phyloP scores from a whole-genome alignment of 2,113 vertebrate genomes.

The Phoxinus phoxinus region DNA sequence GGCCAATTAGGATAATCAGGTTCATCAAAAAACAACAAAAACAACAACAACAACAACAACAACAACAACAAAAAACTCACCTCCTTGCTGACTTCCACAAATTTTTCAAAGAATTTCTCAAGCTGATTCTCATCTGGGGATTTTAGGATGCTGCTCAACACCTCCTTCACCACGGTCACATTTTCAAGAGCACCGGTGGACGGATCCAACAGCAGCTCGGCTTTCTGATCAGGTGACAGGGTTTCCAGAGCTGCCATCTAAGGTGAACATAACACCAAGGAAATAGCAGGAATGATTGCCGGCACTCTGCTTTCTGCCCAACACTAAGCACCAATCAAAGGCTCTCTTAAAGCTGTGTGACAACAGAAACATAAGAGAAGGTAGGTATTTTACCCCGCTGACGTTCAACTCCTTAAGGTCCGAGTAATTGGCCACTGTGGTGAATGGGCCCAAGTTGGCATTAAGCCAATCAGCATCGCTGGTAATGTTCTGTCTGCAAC shows the following conservation, averaged over 20 bases:
- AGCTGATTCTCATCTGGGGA: not conserved
- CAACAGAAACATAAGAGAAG: too few relatives aligned
- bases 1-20: not conserved
- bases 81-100: not conserved
- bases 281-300: not conserved
- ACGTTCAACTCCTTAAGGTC: too few relatives aligned
- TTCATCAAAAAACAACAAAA: not conserved
- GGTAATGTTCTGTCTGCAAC: too few relatives aligned
- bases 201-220: constrained; percentile 23
- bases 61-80: too few relatives aligned
- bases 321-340: too few relatives aligned
- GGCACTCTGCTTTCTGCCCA: too few relatives aligned
- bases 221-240: constrained; percentile 15
- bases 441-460: too few relatives aligned
- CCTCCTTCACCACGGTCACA: constrained; percentile 10
- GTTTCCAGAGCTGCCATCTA: constrained; percentile 1
- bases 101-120: not conserved
- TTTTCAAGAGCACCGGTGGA: constrained; percentile 20
- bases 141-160: constrained; percentile 2
- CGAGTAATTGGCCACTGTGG: too few relatives aligned
- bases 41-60: too few relatives aligned
- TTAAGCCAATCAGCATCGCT: too few relatives aligned
- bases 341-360: too few relatives aligned
- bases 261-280: not conserved
- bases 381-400: too few relatives aligned